Evolutionary conservation across 2,113 vertebrate species (phyloP), one percentile per base, ranked within the genome.

Genomic region (Catharus bicknelli): DNA sequence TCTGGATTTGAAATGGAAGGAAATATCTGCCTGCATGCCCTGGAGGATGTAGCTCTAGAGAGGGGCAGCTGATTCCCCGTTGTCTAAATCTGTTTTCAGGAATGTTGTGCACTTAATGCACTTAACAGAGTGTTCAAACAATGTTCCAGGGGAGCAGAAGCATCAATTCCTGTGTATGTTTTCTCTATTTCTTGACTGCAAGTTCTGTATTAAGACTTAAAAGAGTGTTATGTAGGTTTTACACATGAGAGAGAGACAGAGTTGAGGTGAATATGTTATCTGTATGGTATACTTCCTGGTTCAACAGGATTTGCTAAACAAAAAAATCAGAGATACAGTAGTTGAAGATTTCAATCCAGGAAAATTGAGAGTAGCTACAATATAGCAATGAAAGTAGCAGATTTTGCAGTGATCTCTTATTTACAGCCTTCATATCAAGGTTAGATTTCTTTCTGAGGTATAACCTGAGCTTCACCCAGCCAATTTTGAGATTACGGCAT

Each of bases 1-100:
- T 92, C 30, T 84, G 34, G 11, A 59, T 78, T 88, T 75, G 77
- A 92, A 82, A 79, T 26, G 17, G 25, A 72, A 27, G 23, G 21
- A 68, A 59, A 29, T 48, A 64, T 45, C 51, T 87, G 8, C 42
- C 11, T 66, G 29, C 42, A 88, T 20, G 12, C 40, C 27, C 21
- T 45, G 61, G 73, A 81, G 83, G 82, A 54, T 59, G 17, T 25
- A 75, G 13, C 29, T 68, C 16, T 62, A 34, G 40, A 82, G 42
- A 16, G 15, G 10, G 9, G 7, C 40, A 82, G 11, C 10, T 89
- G 40, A 36, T 53, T 70, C 84, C 21, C 16, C 73, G 6, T 45
- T 53, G 27, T 11, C 30, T 81, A 51, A 81, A 55, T 64, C n/a
- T 55, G 13, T 86, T 75, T 92, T 36, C 53, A 64, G 66, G 63